A percentile compares a stretch with the other conserved stretches of the same genome.
phyloP scores from a whole-genome alignment of 53 echinoderm and acorn worm genomes.

The Arbacia lixula region DNA sequence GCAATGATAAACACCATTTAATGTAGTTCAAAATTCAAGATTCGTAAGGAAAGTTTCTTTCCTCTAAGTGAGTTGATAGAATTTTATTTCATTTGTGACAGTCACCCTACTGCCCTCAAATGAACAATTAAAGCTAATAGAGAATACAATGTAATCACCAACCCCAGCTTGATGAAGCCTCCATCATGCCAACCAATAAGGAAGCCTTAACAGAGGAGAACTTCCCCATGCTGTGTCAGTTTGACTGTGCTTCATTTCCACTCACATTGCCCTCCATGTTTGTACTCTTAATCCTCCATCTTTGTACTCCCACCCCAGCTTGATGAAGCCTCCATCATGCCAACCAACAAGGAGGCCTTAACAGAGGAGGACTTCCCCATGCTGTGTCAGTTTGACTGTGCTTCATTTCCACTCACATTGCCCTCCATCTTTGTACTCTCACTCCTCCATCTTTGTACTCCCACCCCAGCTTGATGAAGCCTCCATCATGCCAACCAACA shows the following conservation, averaged over 20 bases:
- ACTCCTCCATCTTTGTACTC: neutral
- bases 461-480: conserved; percentile 23
- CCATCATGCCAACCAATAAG: conserved; percentile 33
- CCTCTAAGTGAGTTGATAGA: too few species aligned
- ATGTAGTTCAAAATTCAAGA: too few species aligned
- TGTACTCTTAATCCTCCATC: neutral
- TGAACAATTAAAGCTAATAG: too few species aligned
- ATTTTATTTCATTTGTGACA: too few species aligned
- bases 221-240: conserved; percentile 38
- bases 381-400: conserved; percentile 20
- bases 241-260: neutral
- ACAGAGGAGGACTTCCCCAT: conserved; percentile 31
- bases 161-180: conserved; percentile 47
- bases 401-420: neutral
- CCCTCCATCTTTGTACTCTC: neutral
- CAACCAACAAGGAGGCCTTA: conserved; percentile 16
- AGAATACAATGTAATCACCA: too few species aligned
- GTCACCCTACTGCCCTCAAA: too few species aligned
- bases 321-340: conserved; percentile 52
- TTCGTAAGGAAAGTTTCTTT: too few species aligned
- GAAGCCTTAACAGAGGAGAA: conserved; percentile 27
- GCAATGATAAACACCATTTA: too few species aligned
- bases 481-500: conserved; percentile 2
- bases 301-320: conserved; percentile 8
- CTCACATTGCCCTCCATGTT: neutral